Conservation (phyloP, 1,140 invertebrate species). For the Orchestia grillus region DNA sequence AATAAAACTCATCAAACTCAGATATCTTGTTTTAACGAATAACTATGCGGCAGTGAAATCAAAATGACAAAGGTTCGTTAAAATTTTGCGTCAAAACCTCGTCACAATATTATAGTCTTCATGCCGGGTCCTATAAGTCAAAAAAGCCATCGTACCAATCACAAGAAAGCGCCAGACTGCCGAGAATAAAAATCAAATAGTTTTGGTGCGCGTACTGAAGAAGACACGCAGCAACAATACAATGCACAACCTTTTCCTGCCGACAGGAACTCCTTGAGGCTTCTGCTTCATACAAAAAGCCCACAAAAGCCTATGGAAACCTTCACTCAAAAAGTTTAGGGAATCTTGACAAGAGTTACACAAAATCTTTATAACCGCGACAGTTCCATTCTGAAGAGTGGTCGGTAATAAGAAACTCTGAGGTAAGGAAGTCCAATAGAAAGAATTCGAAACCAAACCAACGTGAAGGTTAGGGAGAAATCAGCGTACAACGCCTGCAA, state of each 20-base stretch:
- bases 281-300: background rate
- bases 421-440: background rate
- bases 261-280: background rate
- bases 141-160: background rate
- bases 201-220: background rate
- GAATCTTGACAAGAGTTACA: background rate
- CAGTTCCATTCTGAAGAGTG: background rate
- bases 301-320: conserved; percentile 2
- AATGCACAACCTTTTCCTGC: background rate
- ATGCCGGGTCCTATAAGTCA: background rate
- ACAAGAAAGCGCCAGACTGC: background rate
- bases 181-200: background rate
- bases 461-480: background rate
- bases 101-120: background rate
- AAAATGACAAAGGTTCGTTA: background rate
- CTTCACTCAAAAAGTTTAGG: background rate
- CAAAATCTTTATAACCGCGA: background rate
- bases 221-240: background rate
- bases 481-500: background rate
- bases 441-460: background rate
- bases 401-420: background rate
- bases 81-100: background rate
- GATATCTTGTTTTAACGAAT: background rate
- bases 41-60: background rate
- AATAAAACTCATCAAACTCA: too few species aligned